Base-by-base conservation (phyloP, 2,888 invertebrate species). In the Philopedon plagiatum region DNA sequence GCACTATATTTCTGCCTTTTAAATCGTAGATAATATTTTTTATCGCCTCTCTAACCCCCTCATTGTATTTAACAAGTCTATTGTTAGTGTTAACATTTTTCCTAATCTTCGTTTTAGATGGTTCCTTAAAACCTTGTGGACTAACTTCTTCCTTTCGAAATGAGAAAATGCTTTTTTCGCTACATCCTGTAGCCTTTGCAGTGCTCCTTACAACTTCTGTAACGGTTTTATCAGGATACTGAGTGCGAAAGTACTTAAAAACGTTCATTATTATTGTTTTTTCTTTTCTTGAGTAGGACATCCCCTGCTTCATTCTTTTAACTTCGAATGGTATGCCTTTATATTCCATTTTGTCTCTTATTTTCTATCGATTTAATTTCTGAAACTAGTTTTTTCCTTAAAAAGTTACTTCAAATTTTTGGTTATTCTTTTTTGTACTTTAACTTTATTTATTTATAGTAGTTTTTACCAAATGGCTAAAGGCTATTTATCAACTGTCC, bases 301-400 rank as follows among this genome's bases (percentile, higher is more conserved):
- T 85, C 34, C 85, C 85, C 73, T 85, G 85, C 77, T 84, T 85
- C 84, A 85, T 85, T 79, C 85, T 85, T 70, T 83, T 83, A 29
- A 84, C 78, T 78, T 84, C 83, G 67, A 76, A 49, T 3, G 23
- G 69, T 75, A 80, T 11, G 21, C 26, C 21, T 26, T 2, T 41
- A 19, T 32, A 23, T 15, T 39, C 15, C 19, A 62, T 62, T 44
- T 60, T 26, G 18, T 57, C 32, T 9, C 11, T 39, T 46, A 2
- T n/a, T 2, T n/a, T 26, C 15, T 13, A 29, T 26, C 26, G 11
- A 23, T 7, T 49, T 13, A 26, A 49, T 26, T 15, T 8, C 26
- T 5, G 15, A 39, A 39, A 7, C 26, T 26, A 5, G 7, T 5
- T 26, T 26, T 26, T 26, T 26, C 4, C 7, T 7, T 26, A 26